Percentiles rank a stretch among this genome's conserved stretches.
These are phyloP conservation scores for Melipona quadrifasciata DNA, from an alignment of 1,140 invertebrate genomes.

Conservation along the genomic window DNA sequence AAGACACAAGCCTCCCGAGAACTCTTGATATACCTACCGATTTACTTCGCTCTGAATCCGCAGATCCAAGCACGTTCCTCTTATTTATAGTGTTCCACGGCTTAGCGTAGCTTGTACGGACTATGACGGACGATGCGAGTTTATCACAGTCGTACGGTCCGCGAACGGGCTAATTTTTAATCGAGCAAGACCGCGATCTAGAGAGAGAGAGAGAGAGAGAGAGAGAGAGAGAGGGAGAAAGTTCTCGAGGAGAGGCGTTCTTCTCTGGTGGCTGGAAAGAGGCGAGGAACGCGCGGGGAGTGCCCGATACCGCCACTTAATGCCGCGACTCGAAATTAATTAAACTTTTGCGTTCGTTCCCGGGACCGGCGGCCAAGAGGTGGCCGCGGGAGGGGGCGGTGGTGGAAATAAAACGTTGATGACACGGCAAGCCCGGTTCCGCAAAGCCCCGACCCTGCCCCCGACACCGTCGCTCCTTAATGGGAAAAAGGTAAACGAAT, in stretches of 20 bases:
- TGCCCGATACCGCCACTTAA: constrained; percentile 69
- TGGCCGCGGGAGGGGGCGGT: neutral
- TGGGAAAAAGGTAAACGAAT: constrained; percentile 76
- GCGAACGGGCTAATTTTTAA: constrained; percentile 55
- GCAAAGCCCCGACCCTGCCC: constrained; percentile 60
- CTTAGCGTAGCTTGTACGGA: neutral
- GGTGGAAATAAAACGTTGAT: constrained; percentile 74
- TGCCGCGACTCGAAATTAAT: constrained; percentile 72
- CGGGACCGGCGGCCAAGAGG: constrained; percentile 17
- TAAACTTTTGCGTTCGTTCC: constrained; percentile 70
- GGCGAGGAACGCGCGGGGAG: constrained; percentile 16
- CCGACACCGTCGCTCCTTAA: constrained; percentile 68
- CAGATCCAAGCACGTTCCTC: neutral
- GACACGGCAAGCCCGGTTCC: constrained; percentile 69
- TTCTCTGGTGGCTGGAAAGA: neutral
- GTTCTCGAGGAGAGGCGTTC: constrained; percentile 13
- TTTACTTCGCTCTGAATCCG: neutral
- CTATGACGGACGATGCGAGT: constrained; percentile 35
- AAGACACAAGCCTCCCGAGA: neutral
- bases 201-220: no score
- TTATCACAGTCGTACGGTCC: constrained; percentile 22
- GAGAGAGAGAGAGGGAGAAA: neutral
- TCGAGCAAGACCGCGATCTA: constrained; percentile 26
- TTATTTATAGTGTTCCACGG: constrained; percentile 22
- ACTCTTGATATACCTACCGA: neutral